Base-by-base conservation (phyloP, 2,797 vertebrate genomes). In the Mycteria americana region DNA sequence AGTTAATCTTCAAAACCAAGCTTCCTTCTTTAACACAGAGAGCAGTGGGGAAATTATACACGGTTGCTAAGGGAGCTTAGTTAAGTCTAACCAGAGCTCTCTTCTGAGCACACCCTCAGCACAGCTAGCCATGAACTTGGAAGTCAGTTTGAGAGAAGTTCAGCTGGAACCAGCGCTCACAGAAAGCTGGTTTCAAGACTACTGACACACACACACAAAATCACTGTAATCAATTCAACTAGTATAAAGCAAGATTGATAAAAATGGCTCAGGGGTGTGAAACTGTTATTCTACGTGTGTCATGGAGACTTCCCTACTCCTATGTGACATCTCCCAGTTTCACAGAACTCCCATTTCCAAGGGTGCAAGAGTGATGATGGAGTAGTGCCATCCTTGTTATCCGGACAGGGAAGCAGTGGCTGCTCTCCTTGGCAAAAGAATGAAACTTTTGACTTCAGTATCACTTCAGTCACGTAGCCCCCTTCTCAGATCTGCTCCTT, bases 1-100 rank as follows among this genome's bases (percentile, higher is more conserved):
- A 94, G 93, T 89, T 84, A 81, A 85, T 86, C 85, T 89, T 93
- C 62, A 95, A 93, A 93, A 89, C 33, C 15, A 53, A 75, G n/a
- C 69, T 93, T 82, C 18, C 30, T 88, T 73, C 90, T 94, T 79
- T 92, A 95, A 87, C 39, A 46, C 27, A 92, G 69, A 78, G 4
- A 65, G 19, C 25, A 60, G 27, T 57, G 33, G 41, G 56, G 45
- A 91, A 82, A 87, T 74, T 76, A 85, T 62, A 60, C 13, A 10
- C 0, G 3, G 37, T 70, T 93, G 45, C 82, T 89, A 82, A 65
- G 74, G 56, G 65, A 85, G 46, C 10, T 84, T 79, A n/a, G 59
- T 50, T 69, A 76, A 76, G 12, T 45, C 85, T 89, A 77, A 83
- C 37, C 62, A 80, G 59, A 85, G 13, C 30, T 89, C 41, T 53